These are phyloP conservation scores for Bos indicus DNA, from an alignment of 2,113 vertebrate genomes.

Conservation along the genomic window DNA sequence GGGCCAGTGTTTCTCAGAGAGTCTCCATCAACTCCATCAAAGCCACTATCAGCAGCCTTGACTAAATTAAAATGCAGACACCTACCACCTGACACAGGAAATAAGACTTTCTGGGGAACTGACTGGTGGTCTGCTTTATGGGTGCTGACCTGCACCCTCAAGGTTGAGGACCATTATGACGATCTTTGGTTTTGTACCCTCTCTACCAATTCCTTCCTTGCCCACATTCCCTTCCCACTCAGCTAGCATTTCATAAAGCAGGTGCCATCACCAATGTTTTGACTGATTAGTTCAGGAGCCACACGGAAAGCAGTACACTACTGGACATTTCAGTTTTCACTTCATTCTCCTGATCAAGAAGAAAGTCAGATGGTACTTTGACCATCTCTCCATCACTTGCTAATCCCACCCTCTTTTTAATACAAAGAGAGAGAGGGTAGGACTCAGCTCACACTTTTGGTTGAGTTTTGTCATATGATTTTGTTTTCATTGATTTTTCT, in stretches of 20 bases:
- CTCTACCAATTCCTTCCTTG: background rate
- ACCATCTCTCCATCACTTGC: background rate
- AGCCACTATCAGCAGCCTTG: background rate
- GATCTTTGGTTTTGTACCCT: background rate
- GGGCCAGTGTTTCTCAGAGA: background rate
- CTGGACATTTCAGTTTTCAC: too few relatives aligned
- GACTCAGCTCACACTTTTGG: background rate
- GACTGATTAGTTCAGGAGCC: background rate
- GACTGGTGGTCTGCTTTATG: background rate
- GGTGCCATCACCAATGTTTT: rapidly evolving
- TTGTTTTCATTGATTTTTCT: background rate
- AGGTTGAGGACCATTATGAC: background rate
- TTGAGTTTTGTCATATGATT: background rate
- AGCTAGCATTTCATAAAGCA: background rate
- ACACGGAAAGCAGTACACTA: background rate
- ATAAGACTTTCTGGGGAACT: background rate
- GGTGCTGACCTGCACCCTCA: background rate
- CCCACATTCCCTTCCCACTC: too few relatives aligned
- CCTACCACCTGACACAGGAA: background rate
- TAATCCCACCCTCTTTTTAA: background rate
- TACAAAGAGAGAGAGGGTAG: background rate
- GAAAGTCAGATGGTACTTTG: background rate
- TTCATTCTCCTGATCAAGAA: background rate
- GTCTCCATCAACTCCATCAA: background rate
- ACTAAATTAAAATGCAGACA: background rate